These are phyloP conservation scores for Megaceryle torquata DNA, from an alignment of 2,113 vertebrate species.

Conservation along the genomic window DNA sequence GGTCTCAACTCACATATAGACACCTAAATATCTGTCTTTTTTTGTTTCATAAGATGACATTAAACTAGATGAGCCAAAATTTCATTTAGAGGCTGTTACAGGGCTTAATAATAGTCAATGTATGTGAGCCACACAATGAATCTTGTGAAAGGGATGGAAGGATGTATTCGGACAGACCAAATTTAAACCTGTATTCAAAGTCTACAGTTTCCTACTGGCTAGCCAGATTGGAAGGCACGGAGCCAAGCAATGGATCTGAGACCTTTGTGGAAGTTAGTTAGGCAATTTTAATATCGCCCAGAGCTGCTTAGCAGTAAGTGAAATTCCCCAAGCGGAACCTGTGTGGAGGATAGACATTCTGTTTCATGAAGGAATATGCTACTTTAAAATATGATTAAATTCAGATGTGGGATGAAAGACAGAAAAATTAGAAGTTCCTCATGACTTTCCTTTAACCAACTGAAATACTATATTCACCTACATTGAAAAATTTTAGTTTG, in stretches of 20 bases:
- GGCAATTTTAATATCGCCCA: conserved; percentile 38
- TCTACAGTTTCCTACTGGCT: conserved; percentile 39
- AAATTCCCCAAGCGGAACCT: conserved; percentile 49
- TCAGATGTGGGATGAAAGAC: conserved; percentile 61
- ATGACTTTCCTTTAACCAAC: conserved; percentile 21
- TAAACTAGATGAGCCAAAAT: neutral
- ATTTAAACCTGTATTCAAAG: neutral
- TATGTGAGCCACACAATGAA: neutral
- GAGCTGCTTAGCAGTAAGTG: conserved; percentile 33
- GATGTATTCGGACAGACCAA: conserved; percentile 22
- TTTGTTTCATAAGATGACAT: neutral
- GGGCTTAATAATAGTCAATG: neutral
- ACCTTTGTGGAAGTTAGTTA: conserved; percentile 32
- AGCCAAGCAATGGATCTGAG: conserved; percentile 18
- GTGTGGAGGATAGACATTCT: conserved; percentile 20
- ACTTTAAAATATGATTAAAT: conserved; percentile 45
- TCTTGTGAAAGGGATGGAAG: neutral
- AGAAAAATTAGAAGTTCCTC: conserved; percentile 47
- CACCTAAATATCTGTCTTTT: conserved; percentile 7
- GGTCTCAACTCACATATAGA: neutral
- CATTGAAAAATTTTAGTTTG: conserved; percentile 16
- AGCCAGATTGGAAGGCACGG: neutral
- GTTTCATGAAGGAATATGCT: conserved; percentile 32
- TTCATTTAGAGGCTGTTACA: neutral
- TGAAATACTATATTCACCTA: conserved; percentile 55